Base-by-base conservation (phyloP, 2,797 vertebrate species). In the Anisognathus igniventris region DNA sequence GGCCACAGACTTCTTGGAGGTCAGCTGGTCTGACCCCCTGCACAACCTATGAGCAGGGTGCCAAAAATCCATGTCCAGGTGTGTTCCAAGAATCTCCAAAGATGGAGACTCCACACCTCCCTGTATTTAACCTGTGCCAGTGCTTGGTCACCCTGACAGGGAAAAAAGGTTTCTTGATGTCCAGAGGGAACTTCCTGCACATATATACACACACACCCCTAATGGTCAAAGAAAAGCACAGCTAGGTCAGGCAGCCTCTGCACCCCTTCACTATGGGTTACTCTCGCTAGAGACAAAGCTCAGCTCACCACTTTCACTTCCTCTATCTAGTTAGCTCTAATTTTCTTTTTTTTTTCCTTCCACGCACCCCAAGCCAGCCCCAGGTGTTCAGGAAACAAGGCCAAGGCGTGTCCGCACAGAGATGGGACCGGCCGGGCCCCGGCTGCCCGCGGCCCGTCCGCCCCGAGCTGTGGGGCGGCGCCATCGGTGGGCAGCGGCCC, bases 161-260 rank as follows among this genome's bases (percentile, higher is more conserved):
- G 14, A 31, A 31, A 40, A 28, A 35, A 33, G 4, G 2, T 1
- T 5, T 27, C 4, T 27, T 2, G 16, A 3, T 3, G 7, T 6
- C 10, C 11, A 14, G 20, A 7, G 8, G 16, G 40, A 25, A 2
- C 20, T 25, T 20, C 12, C 71, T 7, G 25, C 7, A 16, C 17
- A 1, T 2, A 22, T 0, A 45, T 2, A 23, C 23, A 8, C 15
- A 11, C 18, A 2, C 31, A 4, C 18, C 35, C 35, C 11, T 2
- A 9, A 17, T 0, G 4, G 14, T 13, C n/a, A 30, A 20, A 6
- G 50, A 3, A 11, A 33, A 47, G 10, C 3, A 15, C 42, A 1
- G 14, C 6, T 14, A 4, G 7, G 7, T 27, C 21, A 16, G 3
- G 12, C 35, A 27, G 4, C 19, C 19, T 7, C 42, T 7, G 1